Conservation (phyloP, 53 echinoderm and acorn worm species). For the Henricia sp. region DNA sequence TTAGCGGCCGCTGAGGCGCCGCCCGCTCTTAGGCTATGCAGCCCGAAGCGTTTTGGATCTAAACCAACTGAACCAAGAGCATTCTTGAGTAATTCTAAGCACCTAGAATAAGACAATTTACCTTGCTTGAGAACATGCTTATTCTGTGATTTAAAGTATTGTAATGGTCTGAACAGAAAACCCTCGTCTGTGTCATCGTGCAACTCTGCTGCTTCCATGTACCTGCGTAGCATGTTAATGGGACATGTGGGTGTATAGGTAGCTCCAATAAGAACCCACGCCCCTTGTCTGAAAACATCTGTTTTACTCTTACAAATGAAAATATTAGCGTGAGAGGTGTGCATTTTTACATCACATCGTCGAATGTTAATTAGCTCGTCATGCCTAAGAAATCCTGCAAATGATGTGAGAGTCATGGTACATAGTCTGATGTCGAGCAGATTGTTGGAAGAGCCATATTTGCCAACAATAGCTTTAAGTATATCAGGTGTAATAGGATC, state of each 20-base stretch:
- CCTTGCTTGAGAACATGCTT: neutral
- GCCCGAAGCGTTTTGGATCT: neutral
- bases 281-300: constrained; percentile 2
- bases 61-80: neutral
- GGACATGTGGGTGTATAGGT: no score
- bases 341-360: neutral
- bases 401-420: neutral
- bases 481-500: constrained; percentile 10
- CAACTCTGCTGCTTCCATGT: no score
- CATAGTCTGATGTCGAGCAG: neutral
- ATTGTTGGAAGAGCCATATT: neutral
- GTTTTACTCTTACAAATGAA: constrained; percentile 29
- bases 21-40: constrained; percentile 12
- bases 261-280: constrained; percentile 22
- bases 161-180: neutral
- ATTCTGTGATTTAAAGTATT: neutral
- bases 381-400: constrained; percentile 14
- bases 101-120: neutral
- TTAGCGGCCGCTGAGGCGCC: neutral
- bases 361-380: neutral
- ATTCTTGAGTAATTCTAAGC: neutral
- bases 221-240: no score
- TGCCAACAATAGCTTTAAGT: neutral
- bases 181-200: neutral
- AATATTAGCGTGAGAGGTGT: neutral